These are phyloP conservation scores for Acestrorhynchus altus DNA, from an alignment of 2,797 vertebrate genomes.

Conservation along the genomic window DNA sequence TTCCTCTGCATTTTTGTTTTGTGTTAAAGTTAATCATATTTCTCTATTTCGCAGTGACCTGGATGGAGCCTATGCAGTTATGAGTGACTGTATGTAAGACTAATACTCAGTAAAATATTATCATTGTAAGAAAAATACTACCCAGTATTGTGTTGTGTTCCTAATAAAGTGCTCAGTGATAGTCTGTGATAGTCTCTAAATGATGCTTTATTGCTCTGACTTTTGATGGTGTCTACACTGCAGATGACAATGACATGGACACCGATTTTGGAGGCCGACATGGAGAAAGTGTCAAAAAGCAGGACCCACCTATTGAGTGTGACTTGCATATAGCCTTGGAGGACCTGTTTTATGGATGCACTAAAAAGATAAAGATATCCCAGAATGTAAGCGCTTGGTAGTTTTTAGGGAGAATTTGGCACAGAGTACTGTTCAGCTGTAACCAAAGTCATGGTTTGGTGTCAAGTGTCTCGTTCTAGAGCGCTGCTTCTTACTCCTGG, in stretches of 20 bases:
- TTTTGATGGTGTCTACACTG: conserved; percentile 67
- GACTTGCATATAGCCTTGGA: conserved; percentile 89
- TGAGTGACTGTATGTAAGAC: conserved; percentile 89
- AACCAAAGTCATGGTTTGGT: no score
- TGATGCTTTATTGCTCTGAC: not conserved
- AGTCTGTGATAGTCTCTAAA: not conserved
- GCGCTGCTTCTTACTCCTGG: no score
- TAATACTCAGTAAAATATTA: no score
- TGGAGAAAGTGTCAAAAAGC: conserved; percentile 75
- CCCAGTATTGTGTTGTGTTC: no score
- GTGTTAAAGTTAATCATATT: no score
- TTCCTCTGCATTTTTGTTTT: no score
- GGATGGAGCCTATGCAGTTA: conserved; percentile 91
- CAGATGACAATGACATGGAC: conserved; percentile 73
- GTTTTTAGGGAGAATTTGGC: no score
- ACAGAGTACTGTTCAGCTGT: no score
- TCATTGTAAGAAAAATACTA: no score
- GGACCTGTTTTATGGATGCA: conserved; percentile 91
- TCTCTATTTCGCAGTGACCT: no score
- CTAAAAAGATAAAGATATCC: conserved; percentile 95
- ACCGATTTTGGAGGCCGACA: conserved; percentile 81
- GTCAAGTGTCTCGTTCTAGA: no score
- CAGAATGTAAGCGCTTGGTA: conserved; percentile 83
- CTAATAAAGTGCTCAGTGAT: no score
- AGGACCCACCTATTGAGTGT: conserved; percentile 84